These are phyloP conservation scores for Loriculus beryllinus DNA, from an alignment of 2,797 vertebrate genomes.

Conservation along the genomic window DNA sequence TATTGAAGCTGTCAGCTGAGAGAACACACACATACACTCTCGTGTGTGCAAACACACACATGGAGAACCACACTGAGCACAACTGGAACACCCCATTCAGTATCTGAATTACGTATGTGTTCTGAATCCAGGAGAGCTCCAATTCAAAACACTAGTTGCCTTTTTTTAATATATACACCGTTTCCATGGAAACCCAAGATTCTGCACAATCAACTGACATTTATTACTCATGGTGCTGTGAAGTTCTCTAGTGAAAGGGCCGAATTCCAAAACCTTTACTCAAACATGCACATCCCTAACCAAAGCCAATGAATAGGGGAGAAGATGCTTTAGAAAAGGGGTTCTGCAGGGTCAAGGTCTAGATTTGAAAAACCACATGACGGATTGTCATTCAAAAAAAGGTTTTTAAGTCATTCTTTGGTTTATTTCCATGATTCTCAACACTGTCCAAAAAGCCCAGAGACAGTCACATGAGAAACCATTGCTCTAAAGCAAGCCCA, in stretches of 20 bases:
- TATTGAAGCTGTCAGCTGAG: slow-evolving; percentile 28
- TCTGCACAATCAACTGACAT: slow-evolving; percentile 39
- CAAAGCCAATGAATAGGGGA: neutral
- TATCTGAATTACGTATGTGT: neutral
- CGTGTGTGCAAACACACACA: neutral
- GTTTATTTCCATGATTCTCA: slow-evolving; percentile 62
- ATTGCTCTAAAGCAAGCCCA: slow-evolving; percentile 42
- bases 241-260: slow-evolving; percentile 39
- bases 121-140: slow-evolving; percentile 42
- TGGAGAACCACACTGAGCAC: slow-evolving; percentile 14
- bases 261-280: slow-evolving; percentile 2
- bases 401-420: slow-evolving; percentile 43
- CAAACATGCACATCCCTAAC: neutral
- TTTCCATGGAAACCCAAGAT: slow-evolving; percentile 38
- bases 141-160: slow-evolving; percentile 42
- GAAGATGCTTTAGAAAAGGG: slow-evolving; percentile 29
- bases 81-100: slow-evolving; percentile 34
- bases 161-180: neutral
- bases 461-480: slow-evolving; percentile 51
- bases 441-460: slow-evolving; percentile 40
- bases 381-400: slow-evolving; percentile 60
- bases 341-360: neutral
- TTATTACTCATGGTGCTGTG: slow-evolving; percentile 43
- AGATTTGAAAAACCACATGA: slow-evolving; percentile 29
- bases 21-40: neutral